Evolutionary conservation across 2,888 invertebrate species (phyloP).

Genomic region (Phrixothrix hirtus): DNA sequence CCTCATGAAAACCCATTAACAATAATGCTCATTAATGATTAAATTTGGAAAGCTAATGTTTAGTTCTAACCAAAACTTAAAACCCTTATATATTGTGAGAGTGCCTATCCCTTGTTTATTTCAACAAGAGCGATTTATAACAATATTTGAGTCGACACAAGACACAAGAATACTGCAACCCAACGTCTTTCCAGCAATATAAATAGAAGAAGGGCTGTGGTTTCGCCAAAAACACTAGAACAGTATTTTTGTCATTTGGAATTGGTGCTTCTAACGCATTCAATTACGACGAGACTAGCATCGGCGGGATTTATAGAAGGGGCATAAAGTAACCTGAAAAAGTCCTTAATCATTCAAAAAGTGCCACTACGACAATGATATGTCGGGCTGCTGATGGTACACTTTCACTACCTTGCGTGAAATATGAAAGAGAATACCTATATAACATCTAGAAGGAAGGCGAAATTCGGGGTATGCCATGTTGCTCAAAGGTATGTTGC

Average conservation of each 20-base stretch:
- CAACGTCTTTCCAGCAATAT: constrained; percentile 11
- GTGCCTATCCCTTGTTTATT: too few relatives aligned
- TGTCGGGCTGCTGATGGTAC: constrained; percentile 38
- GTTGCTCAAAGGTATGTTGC: too few relatives aligned
- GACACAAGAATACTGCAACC: constrained; percentile 32
- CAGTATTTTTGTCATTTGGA: constrained; percentile 12
- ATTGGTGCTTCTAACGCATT: constrained; percentile 14
- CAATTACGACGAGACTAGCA: constrained; percentile 35
- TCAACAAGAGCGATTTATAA: too few relatives aligned
- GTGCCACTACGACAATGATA: constrained; percentile 40
- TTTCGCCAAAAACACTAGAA: constrained; percentile 1
- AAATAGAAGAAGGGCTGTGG: not conserved
- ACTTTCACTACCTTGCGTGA: constrained; percentile 39
- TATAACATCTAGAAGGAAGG: constrained; percentile 44
- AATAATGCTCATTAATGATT: too few relatives aligned
- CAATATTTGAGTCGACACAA: too few relatives aligned
- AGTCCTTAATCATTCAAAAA: constrained; percentile 23
- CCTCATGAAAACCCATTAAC: too few relatives aligned
- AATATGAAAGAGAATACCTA: constrained; percentile 26
- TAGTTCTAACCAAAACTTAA: too few relatives aligned
- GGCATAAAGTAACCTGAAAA: constrained; percentile 23
- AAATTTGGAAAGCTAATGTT: too few relatives aligned
- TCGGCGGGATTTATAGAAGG: constrained; percentile 43
- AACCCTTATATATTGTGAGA: too few relatives aligned
- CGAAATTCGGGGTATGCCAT: too few relatives aligned